A percentile compares a stretch with the other conserved stretches of the same genome.
phyloP scores from a whole-genome alignment of 2,797 vertebrate species.

The Catharus ustulatus region DNA sequence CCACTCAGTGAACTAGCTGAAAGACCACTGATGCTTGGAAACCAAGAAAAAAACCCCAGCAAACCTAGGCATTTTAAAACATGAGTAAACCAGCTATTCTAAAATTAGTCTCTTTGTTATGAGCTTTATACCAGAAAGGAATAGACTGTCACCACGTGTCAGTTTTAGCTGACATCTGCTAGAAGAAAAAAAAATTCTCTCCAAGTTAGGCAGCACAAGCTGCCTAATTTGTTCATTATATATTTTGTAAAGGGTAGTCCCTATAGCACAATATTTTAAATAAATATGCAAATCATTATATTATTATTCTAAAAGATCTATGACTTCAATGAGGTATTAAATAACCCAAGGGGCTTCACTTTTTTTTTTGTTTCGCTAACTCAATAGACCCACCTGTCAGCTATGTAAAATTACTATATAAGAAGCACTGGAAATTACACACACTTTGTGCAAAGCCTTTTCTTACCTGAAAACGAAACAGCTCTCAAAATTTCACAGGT shows the following conservation, averaged over 20 bases:
- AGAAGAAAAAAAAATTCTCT: neutral
- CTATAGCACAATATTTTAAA: conserved; percentile 69
- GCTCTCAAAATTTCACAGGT: conserved; percentile 43
- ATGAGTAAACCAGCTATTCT: conserved; percentile 5
- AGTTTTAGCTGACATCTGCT: conserved; percentile 52
- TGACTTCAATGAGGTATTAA: conserved; percentile 71
- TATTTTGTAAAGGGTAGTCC: conserved; percentile 59
- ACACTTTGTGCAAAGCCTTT: neutral
- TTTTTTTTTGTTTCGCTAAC: neutral
- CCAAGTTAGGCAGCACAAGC: conserved; percentile 40
- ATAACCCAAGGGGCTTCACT: conserved; percentile 70
- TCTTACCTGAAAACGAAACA: conserved; percentile 3
- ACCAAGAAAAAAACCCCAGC: neutral
- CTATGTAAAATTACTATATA: conserved; percentile 53
- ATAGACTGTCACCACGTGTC: conserved; percentile 50
- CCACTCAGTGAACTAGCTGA: neutral
- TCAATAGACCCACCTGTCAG: conserved; percentile 74
- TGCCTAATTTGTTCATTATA: conserved; percentile 62
- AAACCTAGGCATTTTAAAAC: neutral
- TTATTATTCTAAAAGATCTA: conserved; percentile 73
- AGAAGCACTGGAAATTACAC: conserved; percentile 41
- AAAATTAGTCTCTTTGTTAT: conserved; percentile 32
- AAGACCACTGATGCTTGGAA: neutral
- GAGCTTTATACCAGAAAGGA: conserved; percentile 12
- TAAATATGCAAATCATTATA: conserved; percentile 79